A percentile compares a stretch with the other conserved stretches of the same genome.
Conservation (phyloP, 2,113 vertebrate species). For the Arizona elegans region DNA sequence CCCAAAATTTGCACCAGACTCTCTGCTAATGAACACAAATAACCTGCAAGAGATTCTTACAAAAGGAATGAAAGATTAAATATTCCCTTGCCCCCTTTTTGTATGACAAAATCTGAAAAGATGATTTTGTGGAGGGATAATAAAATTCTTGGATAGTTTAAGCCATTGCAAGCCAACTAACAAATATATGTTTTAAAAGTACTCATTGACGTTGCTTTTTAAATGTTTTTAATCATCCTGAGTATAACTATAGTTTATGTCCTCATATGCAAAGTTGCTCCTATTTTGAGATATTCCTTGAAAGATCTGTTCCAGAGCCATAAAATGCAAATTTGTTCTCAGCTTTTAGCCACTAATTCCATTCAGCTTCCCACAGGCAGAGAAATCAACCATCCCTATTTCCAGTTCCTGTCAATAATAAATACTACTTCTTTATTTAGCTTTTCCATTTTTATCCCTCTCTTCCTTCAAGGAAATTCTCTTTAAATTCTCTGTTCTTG, state of each 20-base stretch:
- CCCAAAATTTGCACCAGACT: conserved; percentile 57
- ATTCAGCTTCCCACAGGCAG: neutral
- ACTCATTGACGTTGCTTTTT: neutral
- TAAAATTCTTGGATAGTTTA: neutral
- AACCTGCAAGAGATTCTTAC: conserved; percentile 47
- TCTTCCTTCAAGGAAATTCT: neutral
- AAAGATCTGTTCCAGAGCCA: neutral
- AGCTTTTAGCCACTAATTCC: neutral
- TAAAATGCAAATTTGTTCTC: neutral
- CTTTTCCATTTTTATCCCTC: neutral
- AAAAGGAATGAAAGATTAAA: conserved; percentile 31
- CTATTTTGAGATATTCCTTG: neutral
- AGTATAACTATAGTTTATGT: neutral
- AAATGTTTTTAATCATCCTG: neutral
- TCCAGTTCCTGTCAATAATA: neutral
- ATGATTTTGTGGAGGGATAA: neutral
- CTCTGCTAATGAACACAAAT: conserved; percentile 56
- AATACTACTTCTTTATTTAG: neutral
- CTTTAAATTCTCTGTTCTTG: neutral
- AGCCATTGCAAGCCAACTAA: neutral
- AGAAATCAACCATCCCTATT: neutral
- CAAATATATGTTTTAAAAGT: neutral
- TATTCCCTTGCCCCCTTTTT: neutral
- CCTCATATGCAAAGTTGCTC: neutral
- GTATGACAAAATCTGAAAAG: neutral